Evolutionary conservation across 2,113 vertebrate genomes (phyloP).

Genomic region (Vulpes ferrilata): DNA sequence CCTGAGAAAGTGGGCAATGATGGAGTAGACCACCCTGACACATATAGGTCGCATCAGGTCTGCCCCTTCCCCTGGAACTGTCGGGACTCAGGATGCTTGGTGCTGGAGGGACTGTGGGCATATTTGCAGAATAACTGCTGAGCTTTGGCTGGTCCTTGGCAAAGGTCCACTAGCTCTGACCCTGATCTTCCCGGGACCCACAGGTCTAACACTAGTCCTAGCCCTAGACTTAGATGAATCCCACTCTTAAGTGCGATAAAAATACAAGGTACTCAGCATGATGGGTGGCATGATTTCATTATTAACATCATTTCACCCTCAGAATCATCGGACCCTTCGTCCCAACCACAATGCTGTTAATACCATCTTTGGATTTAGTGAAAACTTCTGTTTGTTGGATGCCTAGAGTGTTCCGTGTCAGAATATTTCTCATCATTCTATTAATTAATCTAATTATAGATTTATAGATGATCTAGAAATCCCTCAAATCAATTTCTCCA

Average conservation of each 20-base stretch:
- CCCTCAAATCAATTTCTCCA: background rate
- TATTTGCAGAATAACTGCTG: background rate
- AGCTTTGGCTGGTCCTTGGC: background rate
- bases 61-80: background rate
- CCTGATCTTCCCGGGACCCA: background rate
- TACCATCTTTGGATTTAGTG: background rate
- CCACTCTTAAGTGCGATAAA: background rate
- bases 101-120: background rate
- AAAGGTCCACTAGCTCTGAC: background rate
- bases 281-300: background rate
- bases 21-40: background rate
- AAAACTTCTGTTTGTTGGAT: constrained; percentile 37
- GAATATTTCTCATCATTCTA: background rate
- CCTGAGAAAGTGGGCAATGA: background rate
- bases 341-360: background rate
- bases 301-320: background rate
- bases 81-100: background rate
- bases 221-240: background rate
- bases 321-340: background rate
- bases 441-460: background rate
- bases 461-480: background rate
- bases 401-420: background rate
- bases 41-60: background rate
- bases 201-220: background rate
- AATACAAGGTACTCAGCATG: background rate